A percentile compares a stretch with the other conserved stretches of the same genome.
Conservation (phyloP, 1,140 invertebrate species). For the Heterodera carotae region DNA sequence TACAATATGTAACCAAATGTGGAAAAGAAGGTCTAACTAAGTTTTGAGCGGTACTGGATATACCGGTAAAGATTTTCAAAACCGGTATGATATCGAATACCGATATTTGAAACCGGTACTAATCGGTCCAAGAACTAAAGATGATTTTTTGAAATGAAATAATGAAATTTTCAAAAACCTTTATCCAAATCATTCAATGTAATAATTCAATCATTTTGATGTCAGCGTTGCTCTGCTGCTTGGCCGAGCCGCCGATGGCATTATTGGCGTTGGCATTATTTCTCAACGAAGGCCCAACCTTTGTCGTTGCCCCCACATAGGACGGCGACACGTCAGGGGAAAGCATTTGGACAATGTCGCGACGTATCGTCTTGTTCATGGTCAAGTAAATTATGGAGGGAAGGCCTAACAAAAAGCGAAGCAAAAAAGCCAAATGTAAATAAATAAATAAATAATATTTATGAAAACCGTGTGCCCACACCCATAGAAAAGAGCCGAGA, state of each 20-base stretch:
- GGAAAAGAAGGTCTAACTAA: no score
- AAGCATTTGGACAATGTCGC: conserved; percentile 18
- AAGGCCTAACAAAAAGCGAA: conserved; percentile 5
- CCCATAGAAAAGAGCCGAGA: conserved; percentile 22
- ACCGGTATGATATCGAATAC: no score
- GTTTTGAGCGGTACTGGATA: no score
- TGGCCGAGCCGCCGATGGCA: background rate
- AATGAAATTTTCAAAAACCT: no score
- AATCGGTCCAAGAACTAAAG: no score
- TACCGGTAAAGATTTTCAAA: no score
- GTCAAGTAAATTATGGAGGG: conserved; percentile 29
- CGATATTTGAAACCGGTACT: no score
- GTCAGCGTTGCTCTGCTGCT: background rate
- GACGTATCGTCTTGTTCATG: conserved; percentile 32
- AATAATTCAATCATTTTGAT: background rate
- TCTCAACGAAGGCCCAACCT: background rate
- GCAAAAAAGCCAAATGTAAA: no score
- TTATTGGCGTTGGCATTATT: background rate
- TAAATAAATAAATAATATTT: background rate
- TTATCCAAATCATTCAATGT: no score
- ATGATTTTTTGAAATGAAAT: no score
- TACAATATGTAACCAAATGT: no score
- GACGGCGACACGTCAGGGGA: background rate
- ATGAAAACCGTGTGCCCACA: conserved; percentile 19
- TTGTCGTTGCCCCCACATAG: background rate